A percentile compares a stretch with the other conserved stretches of the same genome.
Evolutionary conservation across 2,797 vertebrate species (phyloP).

Genomic region (Cephalopachus bancanus): DNA sequence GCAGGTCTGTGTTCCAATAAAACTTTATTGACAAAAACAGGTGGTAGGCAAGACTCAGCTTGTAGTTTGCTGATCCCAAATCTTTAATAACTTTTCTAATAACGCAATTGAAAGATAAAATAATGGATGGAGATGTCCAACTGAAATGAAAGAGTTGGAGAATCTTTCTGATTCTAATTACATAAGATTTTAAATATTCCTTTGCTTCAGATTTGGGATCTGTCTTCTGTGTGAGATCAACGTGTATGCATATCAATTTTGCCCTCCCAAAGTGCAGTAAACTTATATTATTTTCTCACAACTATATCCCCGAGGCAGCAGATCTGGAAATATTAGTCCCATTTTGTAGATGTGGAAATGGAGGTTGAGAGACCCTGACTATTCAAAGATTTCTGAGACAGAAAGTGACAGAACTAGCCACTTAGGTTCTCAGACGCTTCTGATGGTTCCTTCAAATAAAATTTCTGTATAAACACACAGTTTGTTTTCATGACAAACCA

Average conservation of each 20-base stretch:
- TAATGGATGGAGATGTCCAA: background rate
- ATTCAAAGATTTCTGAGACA: background rate
- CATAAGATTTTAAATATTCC: conserved; percentile 8
- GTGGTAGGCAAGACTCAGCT: background rate
- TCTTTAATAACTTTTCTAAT: conserved; percentile 30
- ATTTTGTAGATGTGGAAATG: conserved; percentile 11
- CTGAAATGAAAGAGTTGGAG: background rate
- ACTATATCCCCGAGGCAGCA: background rate
- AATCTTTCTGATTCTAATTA: conserved; percentile 18
- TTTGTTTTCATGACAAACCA: conserved; percentile 68
- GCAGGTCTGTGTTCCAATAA: conserved; percentile 39
- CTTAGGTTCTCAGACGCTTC: background rate
- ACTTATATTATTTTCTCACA: background rate
- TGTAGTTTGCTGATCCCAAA: background rate
- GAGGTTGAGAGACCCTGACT: background rate
- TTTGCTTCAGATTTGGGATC: background rate
- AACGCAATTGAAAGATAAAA: background rate
- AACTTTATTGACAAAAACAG: conserved; percentile 54
- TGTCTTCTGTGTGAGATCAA: background rate
- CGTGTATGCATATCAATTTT: background rate
- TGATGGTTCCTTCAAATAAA: conserved; percentile 10
- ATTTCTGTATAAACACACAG: background rate
- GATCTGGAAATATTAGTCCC: background rate
- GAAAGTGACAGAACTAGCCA: background rate
- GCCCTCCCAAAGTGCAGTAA: background rate